phyloP scores from a whole-genome alignment of 2,797 vertebrate genomes.

The Helostoma temminkii region DNA sequence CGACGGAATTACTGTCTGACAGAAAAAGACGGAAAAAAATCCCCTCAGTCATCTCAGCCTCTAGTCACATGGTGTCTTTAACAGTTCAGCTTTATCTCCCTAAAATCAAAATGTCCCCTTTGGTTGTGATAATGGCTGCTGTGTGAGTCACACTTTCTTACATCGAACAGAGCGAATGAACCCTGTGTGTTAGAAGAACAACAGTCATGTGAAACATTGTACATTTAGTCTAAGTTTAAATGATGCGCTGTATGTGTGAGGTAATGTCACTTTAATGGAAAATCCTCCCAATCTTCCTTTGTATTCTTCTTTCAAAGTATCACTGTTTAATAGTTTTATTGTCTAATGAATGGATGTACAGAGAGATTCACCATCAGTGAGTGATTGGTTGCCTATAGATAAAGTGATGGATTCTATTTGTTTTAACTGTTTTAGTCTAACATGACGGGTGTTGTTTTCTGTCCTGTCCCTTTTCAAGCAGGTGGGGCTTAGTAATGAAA shows the following conservation, averaged over 20 bases:
- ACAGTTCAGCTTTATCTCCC: conserved; percentile 6
- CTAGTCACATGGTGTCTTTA: conserved; percentile 10
- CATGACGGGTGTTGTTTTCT: too few species aligned
- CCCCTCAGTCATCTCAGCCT: background rate
- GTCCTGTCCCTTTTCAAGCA: too few species aligned
- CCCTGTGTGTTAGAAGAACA: background rate
- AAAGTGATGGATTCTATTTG: too few species aligned
- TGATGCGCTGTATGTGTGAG: background rate
- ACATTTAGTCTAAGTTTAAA: background rate
- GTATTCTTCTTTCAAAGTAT: background rate
- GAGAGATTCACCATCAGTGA: too few species aligned
- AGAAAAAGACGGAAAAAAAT: background rate
- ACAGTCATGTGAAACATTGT: too few species aligned
- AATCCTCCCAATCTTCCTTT: background rate
- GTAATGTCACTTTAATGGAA: background rate
- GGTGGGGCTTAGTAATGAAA: too few species aligned
- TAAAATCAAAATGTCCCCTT: conserved; percentile 6
- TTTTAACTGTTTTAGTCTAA: too few species aligned
- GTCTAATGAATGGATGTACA: too few species aligned
- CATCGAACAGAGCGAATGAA: background rate
- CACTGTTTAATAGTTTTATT: too few species aligned
- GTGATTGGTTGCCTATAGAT: too few species aligned
- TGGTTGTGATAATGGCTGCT: conserved; percentile 2
- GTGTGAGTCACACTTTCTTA: background rate
- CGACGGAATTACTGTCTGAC: conserved; percentile 18